A percentile compares a stretch with the other conserved stretches of the same genome.
These are phyloP conservation scores for Colletes gigas DNA, from an alignment of 1,140 invertebrate genomes.

Conservation along the genomic window DNA sequence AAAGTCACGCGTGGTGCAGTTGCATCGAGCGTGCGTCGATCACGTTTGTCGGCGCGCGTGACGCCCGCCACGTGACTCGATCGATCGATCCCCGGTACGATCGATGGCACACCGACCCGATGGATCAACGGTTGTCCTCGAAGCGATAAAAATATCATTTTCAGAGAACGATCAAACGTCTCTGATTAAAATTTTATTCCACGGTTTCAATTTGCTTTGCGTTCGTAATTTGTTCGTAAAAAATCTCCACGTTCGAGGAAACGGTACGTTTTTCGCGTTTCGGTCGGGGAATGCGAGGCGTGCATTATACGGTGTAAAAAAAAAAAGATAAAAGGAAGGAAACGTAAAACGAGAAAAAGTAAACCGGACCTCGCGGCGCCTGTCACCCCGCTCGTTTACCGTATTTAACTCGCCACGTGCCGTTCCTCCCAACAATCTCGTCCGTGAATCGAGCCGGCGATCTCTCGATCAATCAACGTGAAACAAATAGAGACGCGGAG, in stretches of 20 bases:
- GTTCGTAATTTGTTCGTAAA: no score
- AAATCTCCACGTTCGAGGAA: no score
- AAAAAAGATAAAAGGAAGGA: background rate
- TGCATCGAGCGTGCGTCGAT: slow-evolving; percentile 1
- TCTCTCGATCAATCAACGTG: slow-evolving; percentile 44
- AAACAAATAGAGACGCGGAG: slow-evolving; percentile 26
- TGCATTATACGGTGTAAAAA: background rate
- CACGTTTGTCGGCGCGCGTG: slow-evolving; percentile 3
- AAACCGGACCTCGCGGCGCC: slow-evolving; percentile 14
- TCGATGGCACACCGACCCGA: background rate
- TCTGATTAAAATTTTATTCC: no score
- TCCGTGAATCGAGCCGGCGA: slow-evolving; percentile 33
- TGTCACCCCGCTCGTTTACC: slow-evolving; percentile 52
- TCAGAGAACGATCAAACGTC: no score
- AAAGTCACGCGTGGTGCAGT: background rate
- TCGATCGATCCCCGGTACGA: background rate
- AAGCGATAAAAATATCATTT: background rate
- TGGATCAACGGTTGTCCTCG: slow-evolving; percentile 24
- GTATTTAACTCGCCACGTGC: slow-evolving; percentile 49
- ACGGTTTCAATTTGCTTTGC: no score
- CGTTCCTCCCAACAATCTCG: slow-evolving; percentile 23
- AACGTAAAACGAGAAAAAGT: background rate
- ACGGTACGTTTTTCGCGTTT: background rate
- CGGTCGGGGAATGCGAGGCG: background rate
- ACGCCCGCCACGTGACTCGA: background rate